phyloP scores from a whole-genome alignment of 2,797 vertebrate genomes.

The Synaphobranchus kaupii region DNA sequence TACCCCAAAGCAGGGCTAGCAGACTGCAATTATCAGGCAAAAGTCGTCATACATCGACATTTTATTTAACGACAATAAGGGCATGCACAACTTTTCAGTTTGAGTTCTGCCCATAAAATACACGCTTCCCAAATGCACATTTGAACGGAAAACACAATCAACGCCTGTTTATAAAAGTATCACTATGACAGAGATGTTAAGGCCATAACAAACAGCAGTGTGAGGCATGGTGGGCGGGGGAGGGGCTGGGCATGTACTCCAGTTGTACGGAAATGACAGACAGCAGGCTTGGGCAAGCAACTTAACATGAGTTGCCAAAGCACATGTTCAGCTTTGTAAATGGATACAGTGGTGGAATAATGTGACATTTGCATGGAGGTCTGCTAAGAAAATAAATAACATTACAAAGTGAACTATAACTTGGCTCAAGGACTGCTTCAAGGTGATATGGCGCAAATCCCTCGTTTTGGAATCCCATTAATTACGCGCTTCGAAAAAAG shows the following conservation, averaged over 20 bases:
- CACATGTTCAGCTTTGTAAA: background rate
- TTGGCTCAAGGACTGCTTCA: background rate
- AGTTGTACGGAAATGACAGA: background rate
- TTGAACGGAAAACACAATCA: background rate
- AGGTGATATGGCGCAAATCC: background rate
- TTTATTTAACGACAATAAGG: background rate
- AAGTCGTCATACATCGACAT: too few relatives aligned
- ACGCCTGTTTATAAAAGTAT: background rate
- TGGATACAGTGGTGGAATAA: background rate
- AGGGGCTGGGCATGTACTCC: background rate
- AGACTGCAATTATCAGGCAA: too few relatives aligned
- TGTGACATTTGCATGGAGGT: background rate
- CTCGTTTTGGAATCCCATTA: background rate
- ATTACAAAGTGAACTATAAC: background rate
- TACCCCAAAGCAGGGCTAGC: too few relatives aligned
- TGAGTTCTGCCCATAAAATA: background rate
- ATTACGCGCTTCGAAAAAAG: constrained; percentile 32
- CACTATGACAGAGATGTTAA: background rate
- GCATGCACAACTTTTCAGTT: background rate
- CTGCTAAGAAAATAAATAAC: background rate
- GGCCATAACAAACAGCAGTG: background rate
- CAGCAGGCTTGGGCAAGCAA: background rate
- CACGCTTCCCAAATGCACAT: background rate
- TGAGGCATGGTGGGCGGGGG: background rate
- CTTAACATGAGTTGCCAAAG: background rate